Evolutionary conservation across 2,113 vertebrate species (phyloP), one percentile per base, ranked within the genome.

Genomic region (Equus przewalskii): DNA sequence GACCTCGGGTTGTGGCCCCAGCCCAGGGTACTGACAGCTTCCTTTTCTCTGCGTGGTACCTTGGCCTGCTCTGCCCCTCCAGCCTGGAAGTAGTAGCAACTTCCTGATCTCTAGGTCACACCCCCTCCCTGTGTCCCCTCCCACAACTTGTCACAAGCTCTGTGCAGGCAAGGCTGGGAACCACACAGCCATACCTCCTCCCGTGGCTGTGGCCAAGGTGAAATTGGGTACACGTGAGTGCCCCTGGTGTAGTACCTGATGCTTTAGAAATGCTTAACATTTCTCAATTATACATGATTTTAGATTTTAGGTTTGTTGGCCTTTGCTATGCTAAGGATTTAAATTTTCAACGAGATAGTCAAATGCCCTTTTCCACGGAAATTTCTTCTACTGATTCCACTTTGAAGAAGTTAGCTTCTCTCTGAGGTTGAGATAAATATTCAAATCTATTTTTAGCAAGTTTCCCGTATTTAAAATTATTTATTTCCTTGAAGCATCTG

Each of bases 381-480:
- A 79, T 67, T 36, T 88, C 93, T 70, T 76, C 80, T 24, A 46
- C 46, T 28, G 79, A 95, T 62, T 96, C 75, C 79, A 58, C 62
- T 89, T 69, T 67, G 51, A 75, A 97, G 95, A 92, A 82, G 78
- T 54, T 65, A 46, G 64, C 60, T 46, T 88, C 80, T 85, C 80
- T 96, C 81, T 60, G 91, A 84, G 54, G 60, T 12, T 49, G 88
- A 79, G 49, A 81, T 81, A 93, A 88, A 80, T 90, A 93, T 60
- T 93, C 83, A 92, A 33, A 65, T 72, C 76, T 93, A 91, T 94
- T 90, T 97, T 94, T 89, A 89, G 72, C 19, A 10, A 19, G 28
- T 60, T 90, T 33, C 46, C 91, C 91, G 13, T 58, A 24, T 58
- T 90, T 79, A 30, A 62, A 75, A 65, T 58, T 10, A n/a, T 60